Evolutionary conservation across 2,797 vertebrate species (phyloP), one percentile per base, ranked within the genome.

Genomic region (Borostomias antarcticus): DNA sequence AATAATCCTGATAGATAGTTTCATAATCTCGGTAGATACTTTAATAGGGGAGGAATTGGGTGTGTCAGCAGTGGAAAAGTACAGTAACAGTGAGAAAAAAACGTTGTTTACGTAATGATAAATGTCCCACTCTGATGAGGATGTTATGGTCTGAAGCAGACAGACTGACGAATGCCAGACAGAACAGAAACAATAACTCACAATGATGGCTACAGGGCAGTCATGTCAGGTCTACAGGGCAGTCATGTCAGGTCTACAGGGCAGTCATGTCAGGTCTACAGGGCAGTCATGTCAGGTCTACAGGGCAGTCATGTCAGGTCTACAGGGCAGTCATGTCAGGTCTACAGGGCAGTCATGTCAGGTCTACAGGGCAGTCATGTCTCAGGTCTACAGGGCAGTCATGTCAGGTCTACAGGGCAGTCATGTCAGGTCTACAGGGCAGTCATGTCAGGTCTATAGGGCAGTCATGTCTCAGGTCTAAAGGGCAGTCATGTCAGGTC

Each of bases 161-260:
- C 37, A 58, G 54, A 47, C 28, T 70, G 69, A 78, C 72, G 50
- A 47, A 67, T 69, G 65, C 62, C 76, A 78, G 79, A 57, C 68
- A 26, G 28, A 43, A 21, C 72, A 72, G 45, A 62, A 79, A 79
- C 60, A 73, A 70, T 76, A 72, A 75, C 68, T 76, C 74, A 74
- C 67, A 62, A 69, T 69, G 62, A 72, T 58, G 45, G 72, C 71
- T 67, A 58, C 69, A 15, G 40, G 72, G 33, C 67, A 60, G 69
- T 68, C 58, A 69, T 51, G 65, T 77, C 70, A 73, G 58, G 65
- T 63, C 71, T 67, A 58, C 69, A 15, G 40, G 72, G 33, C 67
- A 60, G 69, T 68, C 58, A 69, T 51, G 65, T 77, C n/a, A n/a
- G n/a, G n/a, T n/a, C 71, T 67, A 58, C 69, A 15, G 40, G 72